Conservation (phyloP, 92 coral and sea anemone genomes). For the Zoanthus solanderi region DNA sequence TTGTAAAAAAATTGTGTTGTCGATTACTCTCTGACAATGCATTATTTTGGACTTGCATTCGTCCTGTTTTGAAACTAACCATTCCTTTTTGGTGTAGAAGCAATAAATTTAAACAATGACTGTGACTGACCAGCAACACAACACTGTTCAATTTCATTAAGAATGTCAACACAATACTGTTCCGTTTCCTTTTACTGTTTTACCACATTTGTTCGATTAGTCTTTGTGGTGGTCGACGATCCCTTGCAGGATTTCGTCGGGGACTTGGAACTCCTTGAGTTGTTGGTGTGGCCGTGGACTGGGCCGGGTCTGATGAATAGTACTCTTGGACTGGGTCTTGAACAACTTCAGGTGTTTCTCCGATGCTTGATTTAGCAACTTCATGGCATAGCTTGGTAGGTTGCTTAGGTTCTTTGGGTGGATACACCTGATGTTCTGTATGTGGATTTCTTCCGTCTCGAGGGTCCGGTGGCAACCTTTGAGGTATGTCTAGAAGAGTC, state of each 20-base stretch:
- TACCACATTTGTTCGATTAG: slow-evolving; percentile 9
- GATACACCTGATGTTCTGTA: slow-evolving; percentile 5
- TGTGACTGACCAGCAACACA: not conserved
- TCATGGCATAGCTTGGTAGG: slow-evolving; percentile 12
- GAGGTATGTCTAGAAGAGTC: slow-evolving; percentile 6
- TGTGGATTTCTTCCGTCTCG: not conserved
- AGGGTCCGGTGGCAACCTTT: not conserved
- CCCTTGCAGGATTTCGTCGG: slow-evolving; percentile 25
- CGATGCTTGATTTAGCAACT: not conserved
- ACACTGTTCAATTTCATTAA: not conserved
- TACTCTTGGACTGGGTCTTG: slow-evolving; percentile 9
- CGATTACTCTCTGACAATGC: too few relatives aligned
- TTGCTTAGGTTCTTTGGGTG: slow-evolving; percentile 12
- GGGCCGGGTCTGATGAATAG: slow-evolving; percentile 17
- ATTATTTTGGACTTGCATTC: too few relatives aligned
- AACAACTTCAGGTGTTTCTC: slow-evolving; percentile 1
- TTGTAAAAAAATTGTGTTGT: too few relatives aligned
- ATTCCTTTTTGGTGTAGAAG: too few relatives aligned
- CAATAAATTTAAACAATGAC: too few relatives aligned
- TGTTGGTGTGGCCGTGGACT: slow-evolving; percentile 33
- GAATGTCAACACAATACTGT: slow-evolving; percentile 4
- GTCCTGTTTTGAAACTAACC: too few relatives aligned
- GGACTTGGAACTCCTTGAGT: slow-evolving; percentile 14
- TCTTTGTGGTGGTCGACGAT: slow-evolving; percentile 32
- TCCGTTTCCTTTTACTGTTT: slow-evolving; percentile 5